These are phyloP conservation scores for Amphimallon solstitiale DNA, from an alignment of 2,888 invertebrate genomes.

Conservation along the genomic window DNA sequence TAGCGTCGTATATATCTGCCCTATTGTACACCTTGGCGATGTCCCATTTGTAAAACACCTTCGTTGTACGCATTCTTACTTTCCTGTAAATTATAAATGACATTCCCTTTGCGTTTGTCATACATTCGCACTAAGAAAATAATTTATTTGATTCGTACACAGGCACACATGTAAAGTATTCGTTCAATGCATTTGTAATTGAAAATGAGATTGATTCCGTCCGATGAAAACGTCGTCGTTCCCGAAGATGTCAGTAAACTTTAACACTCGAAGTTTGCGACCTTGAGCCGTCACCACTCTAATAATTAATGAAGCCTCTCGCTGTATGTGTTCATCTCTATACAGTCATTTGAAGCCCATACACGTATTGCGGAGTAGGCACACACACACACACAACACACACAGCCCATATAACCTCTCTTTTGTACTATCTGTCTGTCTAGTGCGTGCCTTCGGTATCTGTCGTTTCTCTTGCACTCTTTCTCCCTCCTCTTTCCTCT, in stretches of 20 bases:
- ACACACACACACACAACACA: constrained; percentile 25
- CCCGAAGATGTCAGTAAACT: constrained; percentile 49
- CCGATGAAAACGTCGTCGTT: not conserved
- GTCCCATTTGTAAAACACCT: too few species aligned
- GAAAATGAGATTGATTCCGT: constrained; percentile 12
- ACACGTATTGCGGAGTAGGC: too few species aligned
- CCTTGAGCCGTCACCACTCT: constrained; percentile 62
- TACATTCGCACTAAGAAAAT: too few species aligned
- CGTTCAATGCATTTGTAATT: not conserved
- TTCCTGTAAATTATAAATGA: too few species aligned
- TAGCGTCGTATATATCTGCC: too few species aligned
- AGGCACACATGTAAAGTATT: not conserved
- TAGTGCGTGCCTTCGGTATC: too few species aligned
- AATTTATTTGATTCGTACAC: not conserved
- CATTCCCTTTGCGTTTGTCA: too few species aligned
- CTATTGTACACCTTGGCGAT: too few species aligned
- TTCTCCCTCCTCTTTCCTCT: not conserved
- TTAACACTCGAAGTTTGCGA: constrained; percentile 57
- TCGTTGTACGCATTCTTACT: too few species aligned
- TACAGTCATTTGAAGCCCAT: too few species aligned
- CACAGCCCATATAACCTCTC: not conserved
- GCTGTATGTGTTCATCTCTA: not conserved
- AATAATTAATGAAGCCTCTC: constrained; percentile 60
- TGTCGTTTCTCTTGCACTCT: not conserved
- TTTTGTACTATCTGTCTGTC: too few species aligned